Evolutionary conservation across 2,797 vertebrate species (phyloP).

Genomic region (Alauda arvensis): DNA sequence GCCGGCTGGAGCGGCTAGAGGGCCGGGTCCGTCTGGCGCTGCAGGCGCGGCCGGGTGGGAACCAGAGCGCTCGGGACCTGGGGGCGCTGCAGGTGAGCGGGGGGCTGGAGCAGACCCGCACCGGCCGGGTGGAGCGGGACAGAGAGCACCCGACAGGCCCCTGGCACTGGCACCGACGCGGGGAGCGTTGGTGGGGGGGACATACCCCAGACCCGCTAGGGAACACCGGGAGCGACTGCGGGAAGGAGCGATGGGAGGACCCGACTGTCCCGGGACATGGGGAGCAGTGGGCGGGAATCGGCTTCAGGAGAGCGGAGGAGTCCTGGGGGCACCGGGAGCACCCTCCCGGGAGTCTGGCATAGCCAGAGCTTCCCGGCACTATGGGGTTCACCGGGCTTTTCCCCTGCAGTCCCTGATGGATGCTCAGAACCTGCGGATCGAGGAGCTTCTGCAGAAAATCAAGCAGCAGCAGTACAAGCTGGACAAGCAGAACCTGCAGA

Average conservation of each 20-base stretch:
- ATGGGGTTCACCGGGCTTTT: background rate
- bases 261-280: background rate
- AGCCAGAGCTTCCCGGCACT: background rate
- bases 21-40: slow-evolving; percentile 72
- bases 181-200: background rate
- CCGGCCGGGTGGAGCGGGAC: background rate
- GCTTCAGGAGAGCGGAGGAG: background rate
- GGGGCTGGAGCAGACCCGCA: background rate
- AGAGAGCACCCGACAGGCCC: background rate
- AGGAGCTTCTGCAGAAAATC: slow-evolving; percentile 87
- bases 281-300: background rate
- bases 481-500: slow-evolving; percentile 90
- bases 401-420: slow-evolving; percentile 80
- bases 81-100: slow-evolving; percentile 79
- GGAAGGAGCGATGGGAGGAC: too few relatives aligned
- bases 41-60: slow-evolving; percentile 58
- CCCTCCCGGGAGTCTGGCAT: background rate
- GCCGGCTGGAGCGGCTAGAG: slow-evolving; percentile 76
- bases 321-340: background rate
- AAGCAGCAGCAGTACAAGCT: slow-evolving; percentile 90
- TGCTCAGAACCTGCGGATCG: slow-evolving; percentile 83
- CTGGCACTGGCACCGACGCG: background rate
- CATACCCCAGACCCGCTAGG: background rate
- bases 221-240: background rate
- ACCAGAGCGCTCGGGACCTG: slow-evolving; percentile 73